Evolutionary conservation across 1,140 invertebrate species (phyloP), one percentile per base, ranked within the genome.

Genomic region (Megalopta genalis): DNA sequence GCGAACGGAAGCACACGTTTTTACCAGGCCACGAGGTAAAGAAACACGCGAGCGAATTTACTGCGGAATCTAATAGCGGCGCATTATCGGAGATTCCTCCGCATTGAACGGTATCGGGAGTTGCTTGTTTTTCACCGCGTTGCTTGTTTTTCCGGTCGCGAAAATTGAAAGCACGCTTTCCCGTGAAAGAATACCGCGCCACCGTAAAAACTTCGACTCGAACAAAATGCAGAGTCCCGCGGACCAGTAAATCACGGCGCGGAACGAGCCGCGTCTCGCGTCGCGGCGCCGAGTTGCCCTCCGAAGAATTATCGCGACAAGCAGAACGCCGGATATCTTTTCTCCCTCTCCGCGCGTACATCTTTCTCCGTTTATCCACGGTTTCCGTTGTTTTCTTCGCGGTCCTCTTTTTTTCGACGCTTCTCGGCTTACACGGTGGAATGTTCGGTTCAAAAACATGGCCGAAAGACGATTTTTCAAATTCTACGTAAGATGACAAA

Each of bases 271-370:
- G 21, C 71, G 72, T 4, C 32, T 1, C 27, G 62, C 49, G 12
- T 5, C 16, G 49, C 49, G 14, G 4, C 49, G 49, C 49, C 49
- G 49, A 16, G 18, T 3, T 2, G 2, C 54, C 32, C 27, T 18
- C 25, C 1, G 9, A 66, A 65, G 46, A 74, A 65, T 66, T 74
- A 74, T 74, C 62, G 46, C 72, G 72, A 64, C 67, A 54, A 54
- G 16, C 67, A 32, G n/a, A 27, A 25, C 67, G 67, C 25, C 67
- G 49, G 67, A 69, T 57, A 54, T 69, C 49, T 25, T 14, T 42
- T 46, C 23, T 32, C 25, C 63, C 64, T 66, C n/a, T 14, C 27
- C 6, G 6, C 52, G 42, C 42, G 10, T 46, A 69, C 52, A 18
- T 37, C 32, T 54, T 46, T 37, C 23, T 69, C 49, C 16, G 12